Evolutionary conservation across 1,140 invertebrate species (phyloP), one percentile per base, ranked within the genome.

Genomic region (Drosophila simulans): DNA sequence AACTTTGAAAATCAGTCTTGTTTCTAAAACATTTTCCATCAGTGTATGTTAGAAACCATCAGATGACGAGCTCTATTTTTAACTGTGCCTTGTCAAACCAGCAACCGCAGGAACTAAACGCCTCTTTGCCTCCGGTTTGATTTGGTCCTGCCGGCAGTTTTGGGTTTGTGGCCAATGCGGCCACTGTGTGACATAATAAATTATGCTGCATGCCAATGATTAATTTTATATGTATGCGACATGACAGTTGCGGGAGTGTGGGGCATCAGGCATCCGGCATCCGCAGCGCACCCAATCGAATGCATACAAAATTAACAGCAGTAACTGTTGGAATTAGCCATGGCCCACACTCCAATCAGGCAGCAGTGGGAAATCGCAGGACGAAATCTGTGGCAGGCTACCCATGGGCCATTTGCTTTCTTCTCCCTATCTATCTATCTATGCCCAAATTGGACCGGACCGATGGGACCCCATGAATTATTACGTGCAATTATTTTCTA

Each of bases 401-500:
- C 72, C 70, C 70, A 63, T 45, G 59, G 79, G 57, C 46, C 65
- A 65, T 83, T 65, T 58, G 56, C 62, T 77, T 56, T 68, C 73
- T 73, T 42, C 68, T 71, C 42, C 62, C 49, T 31, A 73, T 66
- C 45, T 75, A 66, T 22, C 20, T 22, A 31, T 31, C 31, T 31
- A 31, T 77, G 37, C 68, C 73, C 46, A 74, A 31, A 8, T 85
- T 78, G 66, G 75, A 75, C 57, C 68, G 70, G 55, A 75, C 58
- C 58, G 37, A 17, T 52, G 75, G 73, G 55, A 48, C 68, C 37
- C 66, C 71, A 89, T 89, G 84, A 89, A 89, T 89, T 89, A 89
- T 89, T 89, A 74, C 85, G 65, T 77, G 84, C 84, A 89, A 89
- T 89, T 89, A 89, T 89, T 84, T 89, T 89, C 84, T 89, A 89